Conservation (phyloP, 2,113 vertebrate genomes). For the Sinocyclocheilus maitianheensis region DNA sequence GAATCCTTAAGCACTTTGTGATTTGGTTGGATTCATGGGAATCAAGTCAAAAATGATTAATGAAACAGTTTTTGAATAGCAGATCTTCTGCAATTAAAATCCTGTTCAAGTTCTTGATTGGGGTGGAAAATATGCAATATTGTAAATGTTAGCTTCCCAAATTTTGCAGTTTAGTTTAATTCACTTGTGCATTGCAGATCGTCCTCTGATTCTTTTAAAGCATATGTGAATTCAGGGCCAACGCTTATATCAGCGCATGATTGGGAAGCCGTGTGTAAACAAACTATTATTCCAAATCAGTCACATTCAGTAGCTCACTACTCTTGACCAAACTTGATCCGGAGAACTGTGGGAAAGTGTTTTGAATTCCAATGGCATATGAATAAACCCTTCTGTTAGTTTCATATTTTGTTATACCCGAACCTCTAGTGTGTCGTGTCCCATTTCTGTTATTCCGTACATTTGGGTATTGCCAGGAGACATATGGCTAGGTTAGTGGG, state of each 20-base stretch:
- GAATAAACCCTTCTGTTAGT: neutral
- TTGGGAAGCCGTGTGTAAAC: neutral
- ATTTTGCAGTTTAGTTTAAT: neutral
- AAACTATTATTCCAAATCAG: neutral
- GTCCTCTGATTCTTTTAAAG: neutral
- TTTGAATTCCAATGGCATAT: neutral
- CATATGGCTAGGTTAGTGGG: neutral
- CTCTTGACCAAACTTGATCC: neutral
- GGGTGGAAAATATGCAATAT: neutral
- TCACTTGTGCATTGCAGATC: neutral
- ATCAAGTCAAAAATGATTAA: neutral
- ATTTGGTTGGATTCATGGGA: neutral
- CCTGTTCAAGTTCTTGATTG: neutral
- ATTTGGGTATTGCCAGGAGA: neutral
- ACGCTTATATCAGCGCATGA: neutral
- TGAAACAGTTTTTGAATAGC: neutral
- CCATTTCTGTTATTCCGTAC: too few relatives aligned
- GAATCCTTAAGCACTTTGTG: neutral
- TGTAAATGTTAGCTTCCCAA: neutral
- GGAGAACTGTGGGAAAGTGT: neutral
- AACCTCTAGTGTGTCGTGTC: conserved; percentile 9
- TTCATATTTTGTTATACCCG: neutral
- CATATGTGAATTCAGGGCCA: neutral
- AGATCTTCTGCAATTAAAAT: neutral
- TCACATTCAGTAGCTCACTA: neutral